phyloP scores from a whole-genome alignment of 2,797 vertebrate species.

The Pipistrellus pygmaeus region DNA sequence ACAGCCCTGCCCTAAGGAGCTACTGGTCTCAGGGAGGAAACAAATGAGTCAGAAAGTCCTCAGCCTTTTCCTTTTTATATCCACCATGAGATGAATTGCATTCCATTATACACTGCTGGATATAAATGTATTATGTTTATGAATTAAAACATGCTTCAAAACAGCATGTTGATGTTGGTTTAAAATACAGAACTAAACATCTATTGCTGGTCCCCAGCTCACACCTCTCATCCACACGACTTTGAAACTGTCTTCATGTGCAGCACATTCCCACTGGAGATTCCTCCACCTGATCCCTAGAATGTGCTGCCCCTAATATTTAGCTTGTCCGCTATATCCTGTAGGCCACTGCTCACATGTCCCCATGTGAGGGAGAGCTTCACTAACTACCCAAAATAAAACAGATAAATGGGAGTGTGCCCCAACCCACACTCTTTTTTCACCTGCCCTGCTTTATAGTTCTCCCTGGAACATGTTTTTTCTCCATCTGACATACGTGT shows the following conservation, averaged over 20 bases:
- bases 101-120: not conserved
- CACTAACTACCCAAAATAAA: not conserved
- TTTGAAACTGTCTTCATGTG: accelerated
- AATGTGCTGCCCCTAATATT: not conserved
- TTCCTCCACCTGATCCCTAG: too few species aligned
- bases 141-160: slow-evolving; percentile 9
- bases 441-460: not conserved
- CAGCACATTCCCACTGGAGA: not conserved
- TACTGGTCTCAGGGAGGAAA: not conserved
- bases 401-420: too few species aligned
- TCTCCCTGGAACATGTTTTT: not conserved
- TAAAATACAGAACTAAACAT: not conserved
- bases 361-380: not conserved
- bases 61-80: not conserved
- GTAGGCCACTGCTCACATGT: not conserved
- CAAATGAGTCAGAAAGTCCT: not conserved
- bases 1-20: too few species aligned
- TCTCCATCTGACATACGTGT: not conserved
- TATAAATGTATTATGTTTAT: not conserved
- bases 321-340: not conserved
- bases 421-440: not conserved
- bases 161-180: not conserved
- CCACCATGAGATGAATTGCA: not conserved
- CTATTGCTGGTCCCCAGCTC: not conserved
- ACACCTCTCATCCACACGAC: not conserved